Percentiles rank a stretch among this genome's conserved stretches.
Conservation (phyloP, 2,797 vertebrate species). For the Danio albolineatus region DNA sequence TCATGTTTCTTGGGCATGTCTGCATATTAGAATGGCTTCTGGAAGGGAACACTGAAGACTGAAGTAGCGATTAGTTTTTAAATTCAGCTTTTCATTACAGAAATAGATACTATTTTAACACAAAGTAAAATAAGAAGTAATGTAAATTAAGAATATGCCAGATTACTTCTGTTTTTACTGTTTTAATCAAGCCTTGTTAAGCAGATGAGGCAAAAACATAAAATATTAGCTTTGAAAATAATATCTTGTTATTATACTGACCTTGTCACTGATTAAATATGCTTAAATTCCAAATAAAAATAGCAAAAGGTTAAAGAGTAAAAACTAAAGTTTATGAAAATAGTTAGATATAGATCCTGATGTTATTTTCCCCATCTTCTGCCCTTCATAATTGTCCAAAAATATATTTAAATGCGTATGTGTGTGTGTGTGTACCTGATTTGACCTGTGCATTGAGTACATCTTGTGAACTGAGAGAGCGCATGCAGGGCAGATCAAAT, state of each 20-base stretch:
- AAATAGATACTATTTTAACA: neutral
- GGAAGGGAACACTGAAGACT: neutral
- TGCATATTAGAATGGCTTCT: neutral
- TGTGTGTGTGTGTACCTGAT: slow-evolving; percentile 70
- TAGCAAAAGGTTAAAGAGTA: neutral
- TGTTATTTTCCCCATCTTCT: neutral
- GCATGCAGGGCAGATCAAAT: slow-evolving; percentile 76
- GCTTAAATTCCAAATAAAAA: neutral
- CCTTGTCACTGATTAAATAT: neutral
- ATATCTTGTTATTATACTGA: neutral
- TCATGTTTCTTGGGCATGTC: neutral
- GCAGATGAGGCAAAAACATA: neutral
- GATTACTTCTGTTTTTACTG: too few species aligned
- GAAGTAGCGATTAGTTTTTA: neutral
- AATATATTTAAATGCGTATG: too few species aligned
- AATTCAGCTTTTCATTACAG: neutral
- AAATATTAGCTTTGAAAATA: neutral
- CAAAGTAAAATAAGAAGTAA: too few species aligned
- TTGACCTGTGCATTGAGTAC: slow-evolving; percentile 80
- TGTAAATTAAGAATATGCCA: too few species aligned
- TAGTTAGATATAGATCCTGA: too few species aligned
- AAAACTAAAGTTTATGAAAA: neutral
- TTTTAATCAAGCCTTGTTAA: too few species aligned
- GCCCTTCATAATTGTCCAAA: slow-evolving; percentile 54
- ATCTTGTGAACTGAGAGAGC: slow-evolving; percentile 73